Conservation (phyloP, 1,140 invertebrate genomes). For the Drosophila ananassae region DNA sequence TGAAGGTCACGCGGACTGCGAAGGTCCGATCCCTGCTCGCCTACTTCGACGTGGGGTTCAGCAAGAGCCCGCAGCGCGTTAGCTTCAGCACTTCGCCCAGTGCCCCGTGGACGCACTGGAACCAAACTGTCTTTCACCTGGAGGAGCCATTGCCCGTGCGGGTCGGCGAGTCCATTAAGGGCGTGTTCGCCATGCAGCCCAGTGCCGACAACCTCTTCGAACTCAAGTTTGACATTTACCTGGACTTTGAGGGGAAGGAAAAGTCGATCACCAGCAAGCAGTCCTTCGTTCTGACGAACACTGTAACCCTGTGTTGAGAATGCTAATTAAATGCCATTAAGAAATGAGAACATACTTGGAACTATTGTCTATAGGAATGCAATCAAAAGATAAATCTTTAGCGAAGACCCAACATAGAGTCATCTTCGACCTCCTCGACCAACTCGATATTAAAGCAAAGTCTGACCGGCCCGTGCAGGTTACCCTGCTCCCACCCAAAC, state of each 20-base stretch:
- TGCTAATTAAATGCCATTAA: too few species aligned
- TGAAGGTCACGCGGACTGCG: slow-evolving; percentile 40
- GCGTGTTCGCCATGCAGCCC: slow-evolving; percentile 26
- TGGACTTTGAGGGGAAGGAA: slow-evolving; percentile 32
- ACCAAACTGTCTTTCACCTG: slow-evolving; percentile 55
- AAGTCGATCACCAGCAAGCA: slow-evolving; percentile 21
- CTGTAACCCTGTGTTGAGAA: slow-evolving; percentile 4
- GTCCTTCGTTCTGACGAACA: slow-evolving; percentile 12
- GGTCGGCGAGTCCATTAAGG: slow-evolving; percentile 30
- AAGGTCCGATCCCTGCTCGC: slow-evolving; percentile 42
- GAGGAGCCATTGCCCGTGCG: slow-evolving; percentile 33
- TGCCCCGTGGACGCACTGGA: slow-evolving; percentile 54
- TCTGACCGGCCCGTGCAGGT: not conserved
- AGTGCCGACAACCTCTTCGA: slow-evolving; percentile 26
- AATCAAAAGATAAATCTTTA: too few species aligned
- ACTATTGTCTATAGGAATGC: too few species aligned
- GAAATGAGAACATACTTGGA: too few species aligned
- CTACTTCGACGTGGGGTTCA: slow-evolving; percentile 62
- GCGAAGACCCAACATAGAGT: too few species aligned
- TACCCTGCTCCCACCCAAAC: slow-evolving; percentile 2
- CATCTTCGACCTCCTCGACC: too few species aligned
- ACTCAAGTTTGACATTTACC: slow-evolving; percentile 35
- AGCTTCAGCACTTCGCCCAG: slow-evolving; percentile 55
- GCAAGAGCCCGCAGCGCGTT: slow-evolving; percentile 35
- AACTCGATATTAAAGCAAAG: too few species aligned